Evolutionary conservation across 1,140 invertebrate genomes (phyloP).

Genomic region (Monomorium pharaonis): DNA sequence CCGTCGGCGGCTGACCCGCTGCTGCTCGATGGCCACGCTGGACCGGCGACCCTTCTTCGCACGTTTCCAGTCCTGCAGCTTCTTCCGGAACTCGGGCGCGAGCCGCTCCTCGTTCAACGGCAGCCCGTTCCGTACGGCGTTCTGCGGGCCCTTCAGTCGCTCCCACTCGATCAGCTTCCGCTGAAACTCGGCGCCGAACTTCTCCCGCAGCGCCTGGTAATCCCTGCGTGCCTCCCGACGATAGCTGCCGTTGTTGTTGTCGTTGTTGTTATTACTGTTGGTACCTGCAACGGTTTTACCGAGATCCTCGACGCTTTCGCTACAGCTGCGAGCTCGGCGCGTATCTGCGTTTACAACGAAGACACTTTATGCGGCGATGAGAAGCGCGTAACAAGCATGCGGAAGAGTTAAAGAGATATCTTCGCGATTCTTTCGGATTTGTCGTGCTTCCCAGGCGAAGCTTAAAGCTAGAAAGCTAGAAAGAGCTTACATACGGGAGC

Average conservation of each 20-base stretch:
- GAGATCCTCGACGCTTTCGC: slow-evolving; percentile 74
- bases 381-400: slow-evolving; percentile 19
- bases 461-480: neutral
- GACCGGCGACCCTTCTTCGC: slow-evolving; percentile 87
- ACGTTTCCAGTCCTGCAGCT: slow-evolving; percentile 94
- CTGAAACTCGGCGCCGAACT: slow-evolving; percentile 90
- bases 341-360: slow-evolving; percentile 47
- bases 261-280: slow-evolving; percentile 58
- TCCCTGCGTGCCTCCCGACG: slow-evolving; percentile 86
- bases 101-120: slow-evolving; percentile 88
- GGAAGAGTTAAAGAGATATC: neutral
- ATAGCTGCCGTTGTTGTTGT: no score
- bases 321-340: slow-evolving; percentile 66
- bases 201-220: slow-evolving; percentile 88
- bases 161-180: slow-evolving; percentile 91
- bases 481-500: neutral
- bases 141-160: slow-evolving; percentile 81
- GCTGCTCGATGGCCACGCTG: slow-evolving; percentile 76
- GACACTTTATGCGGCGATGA: slow-evolving; percentile 60
- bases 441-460: neutral
- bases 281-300: slow-evolving; percentile 62
- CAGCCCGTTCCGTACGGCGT: slow-evolving; percentile 39
- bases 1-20: slow-evolving; percentile 82
- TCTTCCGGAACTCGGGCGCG: slow-evolving; percentile 92
- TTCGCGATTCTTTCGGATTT: neutral